Conservation (phyloP, 2,113 vertebrate species). For the Sus scrofa region DNA sequence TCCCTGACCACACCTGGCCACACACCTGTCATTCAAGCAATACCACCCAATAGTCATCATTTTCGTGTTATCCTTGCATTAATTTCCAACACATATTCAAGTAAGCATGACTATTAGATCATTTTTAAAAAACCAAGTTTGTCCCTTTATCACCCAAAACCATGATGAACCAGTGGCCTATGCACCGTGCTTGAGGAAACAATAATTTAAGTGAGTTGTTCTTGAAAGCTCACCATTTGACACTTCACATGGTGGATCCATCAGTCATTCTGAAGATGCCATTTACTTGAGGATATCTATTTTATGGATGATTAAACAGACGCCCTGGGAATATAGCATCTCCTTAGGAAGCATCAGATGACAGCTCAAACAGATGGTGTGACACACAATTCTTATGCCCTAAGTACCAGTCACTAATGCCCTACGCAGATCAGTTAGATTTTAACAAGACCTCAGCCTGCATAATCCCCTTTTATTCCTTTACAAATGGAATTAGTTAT, state of each 20-base stretch:
- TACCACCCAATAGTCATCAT: background rate
- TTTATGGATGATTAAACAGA: background rate
- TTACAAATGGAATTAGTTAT: background rate
- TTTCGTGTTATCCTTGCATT: background rate
- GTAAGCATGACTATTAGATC: no score
- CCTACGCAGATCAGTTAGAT: background rate
- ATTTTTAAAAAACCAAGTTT: accelerated
- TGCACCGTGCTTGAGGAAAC: background rate
- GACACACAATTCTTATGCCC: background rate
- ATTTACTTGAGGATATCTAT: background rate
- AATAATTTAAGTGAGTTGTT: background rate
- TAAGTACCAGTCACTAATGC: background rate
- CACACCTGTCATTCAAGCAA: background rate
- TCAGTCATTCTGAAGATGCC: background rate
- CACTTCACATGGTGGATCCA: background rate
- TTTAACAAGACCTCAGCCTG: background rate
- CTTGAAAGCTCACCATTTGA: background rate
- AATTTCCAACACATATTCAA: background rate
- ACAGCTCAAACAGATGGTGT: background rate
- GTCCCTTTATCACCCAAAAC: background rate
- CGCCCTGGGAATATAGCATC: background rate
- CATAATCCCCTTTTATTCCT: background rate
- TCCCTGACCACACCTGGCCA: no score
- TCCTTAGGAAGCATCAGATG: background rate
- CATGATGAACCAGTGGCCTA: background rate